Evolutionary conservation across 2,888 invertebrate species (phyloP).

Genomic region (Acrocera orbiculus): DNA sequence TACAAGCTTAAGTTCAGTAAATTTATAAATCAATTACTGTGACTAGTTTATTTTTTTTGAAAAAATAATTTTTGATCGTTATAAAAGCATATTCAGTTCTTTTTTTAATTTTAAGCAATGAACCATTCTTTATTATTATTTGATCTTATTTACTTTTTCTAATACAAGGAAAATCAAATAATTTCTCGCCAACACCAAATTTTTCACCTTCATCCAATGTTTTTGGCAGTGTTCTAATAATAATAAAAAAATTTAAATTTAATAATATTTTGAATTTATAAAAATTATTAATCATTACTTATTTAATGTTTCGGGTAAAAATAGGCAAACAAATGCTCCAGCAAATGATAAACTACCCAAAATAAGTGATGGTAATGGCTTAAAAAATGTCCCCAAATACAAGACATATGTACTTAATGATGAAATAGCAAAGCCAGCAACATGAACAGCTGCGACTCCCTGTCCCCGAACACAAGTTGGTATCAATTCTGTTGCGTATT

Average conservation of each 20-base stretch:
- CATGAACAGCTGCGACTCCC: constrained; percentile 41
- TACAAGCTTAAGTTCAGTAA: too few species aligned
- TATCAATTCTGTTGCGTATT: constrained; percentile 45
- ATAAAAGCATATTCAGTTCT: too few species aligned
- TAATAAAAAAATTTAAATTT: neutral
- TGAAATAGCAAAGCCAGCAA: constrained; percentile 36
- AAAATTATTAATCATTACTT: constrained; percentile 6
- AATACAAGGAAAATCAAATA: constrained; percentile 35
- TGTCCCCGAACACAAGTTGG: constrained; percentile 45
- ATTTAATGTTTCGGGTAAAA: constrained; percentile 35
- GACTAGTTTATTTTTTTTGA: too few species aligned
- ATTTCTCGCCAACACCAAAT: constrained; percentile 37
- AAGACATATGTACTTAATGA: constrained; percentile 34
- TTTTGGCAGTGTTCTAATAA: constrained; percentile 34
- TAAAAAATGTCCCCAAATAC: constrained; percentile 21
- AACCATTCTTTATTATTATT: too few species aligned
- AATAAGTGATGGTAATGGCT: constrained; percentile 31
- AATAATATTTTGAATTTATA: neutral
- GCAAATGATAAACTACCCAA: constrained; percentile 28
- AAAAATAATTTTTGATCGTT: too few species aligned
- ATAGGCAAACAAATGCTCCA: constrained; percentile 32
- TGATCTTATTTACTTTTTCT: too few species aligned
- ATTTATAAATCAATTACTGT: too few species aligned
- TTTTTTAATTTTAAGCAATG: too few species aligned
- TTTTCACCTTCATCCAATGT: constrained; percentile 41